Evolutionary conservation across 2,888 invertebrate genomes (phyloP), one percentile per base, ranked within the genome.

Genomic region (Lithosia quadra): DNA sequence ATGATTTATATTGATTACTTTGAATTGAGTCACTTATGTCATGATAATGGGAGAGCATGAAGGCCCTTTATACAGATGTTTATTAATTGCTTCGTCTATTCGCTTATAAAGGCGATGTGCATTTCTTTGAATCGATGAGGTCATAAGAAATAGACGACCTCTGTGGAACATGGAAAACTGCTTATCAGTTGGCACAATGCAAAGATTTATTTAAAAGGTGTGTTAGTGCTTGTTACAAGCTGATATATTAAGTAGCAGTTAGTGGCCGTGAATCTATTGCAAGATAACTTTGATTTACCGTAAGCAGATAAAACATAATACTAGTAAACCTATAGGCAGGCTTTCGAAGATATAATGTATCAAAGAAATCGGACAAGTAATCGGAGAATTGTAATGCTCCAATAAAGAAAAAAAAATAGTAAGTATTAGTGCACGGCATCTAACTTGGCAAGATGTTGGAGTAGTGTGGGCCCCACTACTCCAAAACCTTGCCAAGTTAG

Each of bases 121-220:
- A 72, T 71, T 77, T 80, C 79, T 76, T 76, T 65, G 71, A 53
- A 57, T 66, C 67, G 70, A 76, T 71, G 71, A 77, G 71, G 74
- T 79, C 78, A 79, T 73, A 68, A 75, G 65, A 70, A 67, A 72
- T 74, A 21, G 5, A 10, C n/a, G 22, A 3, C 21, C 55, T 24
- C n/a, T n/a, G 18, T 43, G 15, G 18, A 49, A n/a, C 28, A 28
- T 2, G 18, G 8, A n/a, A 49, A n/a, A n/a, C 49, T 43, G 49
- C 49, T n/a, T n/a, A 49, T 49, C 9, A 49, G 9, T 49, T 49
- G 9, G n/a, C n/a, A n/a, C 8, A n/a, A 49, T 49, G 49, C 7
- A 49, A n/a, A n/a, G 49, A 49, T 49, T 49, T 49, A n/a, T 49
- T 49, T 18, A 9, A 49, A n/a, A 9, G 34, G n/a, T 9, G 18